Evolutionary conservation across 2,113 vertebrate species (phyloP).

Genomic region (Verasper variegatus): DNA sequence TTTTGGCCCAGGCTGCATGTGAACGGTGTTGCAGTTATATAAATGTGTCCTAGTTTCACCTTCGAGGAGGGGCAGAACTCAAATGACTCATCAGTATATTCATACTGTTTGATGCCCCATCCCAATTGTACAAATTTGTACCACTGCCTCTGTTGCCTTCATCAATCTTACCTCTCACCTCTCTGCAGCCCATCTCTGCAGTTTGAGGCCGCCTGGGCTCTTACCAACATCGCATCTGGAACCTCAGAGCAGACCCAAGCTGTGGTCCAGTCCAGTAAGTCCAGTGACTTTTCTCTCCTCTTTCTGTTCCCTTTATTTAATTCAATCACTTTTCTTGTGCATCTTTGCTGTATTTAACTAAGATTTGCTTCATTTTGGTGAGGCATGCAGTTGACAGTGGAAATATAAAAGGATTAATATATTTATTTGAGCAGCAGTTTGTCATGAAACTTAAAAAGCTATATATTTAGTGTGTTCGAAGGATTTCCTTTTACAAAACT

Average conservation of each 20-base stretch:
- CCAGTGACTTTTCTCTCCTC: not conserved
- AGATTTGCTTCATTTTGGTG: not conserved
- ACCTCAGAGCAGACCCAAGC: constrained; percentile 99
- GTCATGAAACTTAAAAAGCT: not conserved
- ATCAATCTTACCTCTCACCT: not conserved
- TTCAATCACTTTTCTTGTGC: not conserved
- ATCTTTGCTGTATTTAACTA: too few relatives aligned
- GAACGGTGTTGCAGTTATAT: constrained; percentile 39
- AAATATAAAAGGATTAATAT: not conserved
- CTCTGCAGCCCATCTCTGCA: constrained; percentile 93
- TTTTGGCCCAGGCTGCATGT: constrained; percentile 23
- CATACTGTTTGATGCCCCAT: not conserved
- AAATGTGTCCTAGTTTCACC: constrained; percentile 56
- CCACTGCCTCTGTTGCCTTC: not conserved
- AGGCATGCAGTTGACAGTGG: too few relatives aligned
- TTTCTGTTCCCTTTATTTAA: not conserved
- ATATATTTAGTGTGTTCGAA: not conserved
- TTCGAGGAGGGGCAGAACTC: constrained; percentile 23
- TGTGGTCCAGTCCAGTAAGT: constrained; percentile 98
- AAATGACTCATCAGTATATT: constrained; percentile 35
- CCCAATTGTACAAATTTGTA: not conserved
- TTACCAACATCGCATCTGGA: constrained; percentile 98
- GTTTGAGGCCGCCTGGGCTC: constrained; percentile 98
- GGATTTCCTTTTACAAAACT: not conserved
- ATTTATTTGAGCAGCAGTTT: not conserved